Evolutionary conservation across 2,888 invertebrate species (phyloP), one percentile per base, ranked within the genome.

Genomic region (Aspidapion aeneum): DNA sequence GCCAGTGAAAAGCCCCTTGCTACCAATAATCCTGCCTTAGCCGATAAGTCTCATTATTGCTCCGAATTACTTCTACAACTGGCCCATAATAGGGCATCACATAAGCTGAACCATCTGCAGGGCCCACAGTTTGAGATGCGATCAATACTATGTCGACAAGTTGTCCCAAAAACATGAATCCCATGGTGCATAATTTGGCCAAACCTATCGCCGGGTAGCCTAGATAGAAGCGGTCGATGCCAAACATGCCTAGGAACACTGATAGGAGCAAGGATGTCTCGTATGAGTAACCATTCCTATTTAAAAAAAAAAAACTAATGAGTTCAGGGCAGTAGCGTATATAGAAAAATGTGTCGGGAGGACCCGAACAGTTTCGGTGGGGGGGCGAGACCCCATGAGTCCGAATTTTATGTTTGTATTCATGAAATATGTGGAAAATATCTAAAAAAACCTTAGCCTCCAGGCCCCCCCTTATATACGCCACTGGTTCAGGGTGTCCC

Each of bases 191-290:
- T 68, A 98, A 86, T 80, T 99, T 98, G 21, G 97, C 87, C 66
- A 98, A 81, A 0, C 98, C 98, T 69, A 98, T 87, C 1, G 96
- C 98, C 60, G 96, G 96, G 79, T 98, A 98, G 21, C 99, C 99
- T n/a, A 99, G 84, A 77, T 99, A 99, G 81, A 99, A 98, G 65
- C 99, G 84, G 78, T 99, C 99, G 20, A 94, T 85, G 18, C 99
- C 99, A 82, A 99, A 95, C 94, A 98, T 96, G 21, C 99, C 99
- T 63, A 98, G 83, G 78, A 99, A 99, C 58, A 99, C 92, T 0
- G 98, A 98, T 2, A 99, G 83, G 48, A 98, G 81, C 55, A 99
- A 82, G 0, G 98, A 91, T 60, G 94, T 93, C 78, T 97, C 96
- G 76, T 96, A 90, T 1, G 92, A 91, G 77, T 96, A 95, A 18